Evolutionary conservation across 2,113 vertebrate genomes (phyloP), one percentile per base, ranked within the genome.

Genomic region (Pseudorhombus dupliciocellatus): DNA sequence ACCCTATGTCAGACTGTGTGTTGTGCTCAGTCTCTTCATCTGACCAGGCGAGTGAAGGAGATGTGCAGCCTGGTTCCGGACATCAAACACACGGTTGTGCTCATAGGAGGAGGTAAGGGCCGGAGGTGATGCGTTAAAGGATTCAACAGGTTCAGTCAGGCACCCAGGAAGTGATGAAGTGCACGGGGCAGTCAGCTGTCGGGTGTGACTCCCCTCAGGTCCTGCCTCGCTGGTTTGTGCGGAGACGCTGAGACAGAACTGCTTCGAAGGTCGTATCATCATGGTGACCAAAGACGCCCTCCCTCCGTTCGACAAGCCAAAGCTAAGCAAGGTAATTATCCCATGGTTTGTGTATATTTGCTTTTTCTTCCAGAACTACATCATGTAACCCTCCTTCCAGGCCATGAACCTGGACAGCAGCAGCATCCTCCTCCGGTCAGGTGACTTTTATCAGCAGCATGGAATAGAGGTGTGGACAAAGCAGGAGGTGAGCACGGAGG

Each of bases 231-330:
- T 96, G 82, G 85, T 93, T 11, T 97, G 96, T 46, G 95, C 96
- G 18, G 96, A 97, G 84, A 96, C 91, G 0, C 94, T 97, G 60
- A 92, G 96, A 3, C 96, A 97, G 75, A 94, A 95, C 73, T 86
- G 89, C 26, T 96, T 95, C 66, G 88, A 79, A 0, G 96, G 96
- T 70, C 90, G 93, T 76, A 93, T 97, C 77, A 60, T 97, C 83
- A 89, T 97, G 73, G 85, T 93, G 66, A 96, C 94, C 72, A 94
- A 74, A 21, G 96, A 97, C 71, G 85, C 66, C 0, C 74, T 95
- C 0, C 83, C 90, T 5, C 96, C 96, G 0, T 94, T 94, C 5
- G 96, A 97, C 92, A 94, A 93, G 55, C 75, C 95, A 67, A 96
- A 95, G 73, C 89, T 97, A 44, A 97, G 93, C 82, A 96, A 97